Conservation (phyloP, 2,888 invertebrate species). For the Ectemnius cavifrons region DNA sequence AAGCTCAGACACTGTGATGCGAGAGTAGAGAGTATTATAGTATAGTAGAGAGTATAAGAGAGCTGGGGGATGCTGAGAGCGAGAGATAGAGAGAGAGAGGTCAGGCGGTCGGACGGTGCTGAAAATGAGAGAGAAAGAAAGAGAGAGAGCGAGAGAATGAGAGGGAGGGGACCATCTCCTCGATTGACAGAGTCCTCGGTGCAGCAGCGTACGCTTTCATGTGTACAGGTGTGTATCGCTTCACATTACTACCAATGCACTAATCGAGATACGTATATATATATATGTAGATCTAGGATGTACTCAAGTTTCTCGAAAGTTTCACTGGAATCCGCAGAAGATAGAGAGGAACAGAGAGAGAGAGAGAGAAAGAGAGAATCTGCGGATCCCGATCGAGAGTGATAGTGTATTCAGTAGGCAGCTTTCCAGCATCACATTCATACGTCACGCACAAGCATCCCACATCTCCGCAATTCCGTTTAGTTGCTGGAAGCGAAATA, state of each 20-base stretch:
- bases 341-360: conserved; percentile 8
- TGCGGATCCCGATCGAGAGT: conserved; percentile 32
- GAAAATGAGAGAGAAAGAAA: conserved; percentile 12
- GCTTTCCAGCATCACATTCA: conserved; percentile 34
- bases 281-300: background rate
- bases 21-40: background rate
- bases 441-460: conserved; percentile 27
- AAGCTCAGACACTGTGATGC: conserved; percentile 17
- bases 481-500: conserved; percentile 16
- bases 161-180: conserved; percentile 31
- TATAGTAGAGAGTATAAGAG: conserved; percentile 9
- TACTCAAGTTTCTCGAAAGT: conserved; percentile 5
- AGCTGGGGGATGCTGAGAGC: conserved; percentile 23
- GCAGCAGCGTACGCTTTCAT: conserved; percentile 39
- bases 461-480: conserved; percentile 11
- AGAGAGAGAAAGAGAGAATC: background rate
- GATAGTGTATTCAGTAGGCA: conserved; percentile 19
- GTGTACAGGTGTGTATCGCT: conserved; percentile 27
- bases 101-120: too few relatives aligned
- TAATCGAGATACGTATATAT: conserved; percentile 19
- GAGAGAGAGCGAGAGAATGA: conserved; percentile 26
- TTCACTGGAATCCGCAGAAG: conserved; percentile 19
- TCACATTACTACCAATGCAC: conserved; percentile 38
- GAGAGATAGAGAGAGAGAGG: conserved; percentile 17
- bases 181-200: conserved; percentile 43